Conservation (phyloP, 2,113 vertebrate species). For the Dipodomys stephensi region DNA sequence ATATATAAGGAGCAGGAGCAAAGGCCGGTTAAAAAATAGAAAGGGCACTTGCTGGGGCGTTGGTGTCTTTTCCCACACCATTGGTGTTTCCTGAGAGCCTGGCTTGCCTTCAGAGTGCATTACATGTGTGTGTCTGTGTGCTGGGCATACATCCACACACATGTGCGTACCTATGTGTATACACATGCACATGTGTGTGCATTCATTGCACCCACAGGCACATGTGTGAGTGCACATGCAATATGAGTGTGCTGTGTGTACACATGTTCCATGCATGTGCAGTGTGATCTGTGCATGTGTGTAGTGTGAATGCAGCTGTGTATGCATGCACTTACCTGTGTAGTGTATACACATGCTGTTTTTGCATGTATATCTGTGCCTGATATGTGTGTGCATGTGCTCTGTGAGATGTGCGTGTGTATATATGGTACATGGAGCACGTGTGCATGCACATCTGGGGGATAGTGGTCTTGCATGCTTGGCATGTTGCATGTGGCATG, state of each 20-base stretch:
- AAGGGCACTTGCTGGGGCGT: background rate
- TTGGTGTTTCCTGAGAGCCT: background rate
- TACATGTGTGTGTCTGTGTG: too few species aligned
- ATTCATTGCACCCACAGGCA: background rate
- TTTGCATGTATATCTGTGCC: too few species aligned
- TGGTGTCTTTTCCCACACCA: rapidly evolving
- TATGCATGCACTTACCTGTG: background rate
- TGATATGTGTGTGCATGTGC: too few species aligned
- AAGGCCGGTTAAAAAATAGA: background rate
- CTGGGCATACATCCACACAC: too few species aligned
- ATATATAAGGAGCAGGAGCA: background rate
- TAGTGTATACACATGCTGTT: background rate
- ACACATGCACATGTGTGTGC: too few species aligned
- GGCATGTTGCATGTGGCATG: background rate
- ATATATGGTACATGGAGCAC: background rate
- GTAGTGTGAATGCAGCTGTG: background rate
- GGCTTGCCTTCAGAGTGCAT: background rate
- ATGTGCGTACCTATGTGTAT: background rate
- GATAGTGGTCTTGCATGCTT: background rate
- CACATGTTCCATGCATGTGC: background rate
- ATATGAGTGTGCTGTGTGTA: background rate
- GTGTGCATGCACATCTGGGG: too few species aligned
- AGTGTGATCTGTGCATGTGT: background rate
- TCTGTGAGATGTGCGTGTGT: background rate
- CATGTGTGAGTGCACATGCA: background rate